Base-by-base conservation (phyloP, 1,140 invertebrate genomes). In the Polypedilum vanderplanki region DNA sequence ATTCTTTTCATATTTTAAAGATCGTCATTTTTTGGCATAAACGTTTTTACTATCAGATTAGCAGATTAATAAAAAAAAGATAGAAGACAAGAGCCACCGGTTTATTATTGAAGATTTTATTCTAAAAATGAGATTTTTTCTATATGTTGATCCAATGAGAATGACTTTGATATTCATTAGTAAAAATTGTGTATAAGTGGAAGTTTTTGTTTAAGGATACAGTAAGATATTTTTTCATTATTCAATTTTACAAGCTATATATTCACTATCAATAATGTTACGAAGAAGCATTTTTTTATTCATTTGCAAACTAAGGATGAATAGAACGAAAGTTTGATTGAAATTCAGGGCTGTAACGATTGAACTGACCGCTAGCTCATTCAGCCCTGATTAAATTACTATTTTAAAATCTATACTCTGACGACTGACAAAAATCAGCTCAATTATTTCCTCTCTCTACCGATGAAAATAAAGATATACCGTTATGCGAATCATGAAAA, bases 171-270 rank as follows among this genome's bases (percentile, higher is more conserved):
- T 57, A 57, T 57, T 57, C 7, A 57, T 57, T 57, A 57, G 12
- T 57, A n/a, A 57, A 57, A 57, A 57, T 57, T 57, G 46, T 57
- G 10, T 57, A 15, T 57, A 57, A 57, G 46, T 57, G 46, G 46
- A 57, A 57, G 46, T 57, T 46, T 9, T 46, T 46, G 2, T 46
- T 46, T 12, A 46, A 46, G 8, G 41, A 46, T 46, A 46, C 41
- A 46, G 41, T 46, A 46, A 46, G 8, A 46, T 46, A 12, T 46
- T 46, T 41, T 46, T 46, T 46, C 40, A 10, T 46, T 57, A n/a
- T 57, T n/a, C 12, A 57, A 57, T 57, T 57, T 57, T 57, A 57
- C 46, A 57, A 15, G 46, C 46, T 57, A 57, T n/a, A 57, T 57
- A 15, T 57, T 57, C 10, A 4, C 46, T 15, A n/a, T 57, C n/a